A percentile compares a stretch with the other conserved stretches of the same genome.
These are phyloP conservation scores for Vespertilio murinus DNA, from an alignment of 2,797 vertebrate species.

Conservation along the genomic window DNA sequence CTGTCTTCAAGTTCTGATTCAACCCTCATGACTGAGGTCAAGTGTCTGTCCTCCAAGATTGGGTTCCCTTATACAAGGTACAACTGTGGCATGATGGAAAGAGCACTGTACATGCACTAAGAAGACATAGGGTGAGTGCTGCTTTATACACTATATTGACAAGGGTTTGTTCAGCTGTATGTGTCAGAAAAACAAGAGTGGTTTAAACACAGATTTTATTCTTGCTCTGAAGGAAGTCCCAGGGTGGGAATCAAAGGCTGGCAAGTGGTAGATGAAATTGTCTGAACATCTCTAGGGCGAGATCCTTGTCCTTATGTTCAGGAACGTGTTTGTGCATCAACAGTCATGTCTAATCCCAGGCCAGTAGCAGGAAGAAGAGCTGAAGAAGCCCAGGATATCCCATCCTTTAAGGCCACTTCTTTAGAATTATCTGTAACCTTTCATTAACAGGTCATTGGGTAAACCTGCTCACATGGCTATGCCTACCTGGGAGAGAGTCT, in stretches of 20 bases:
- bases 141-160: background rate
- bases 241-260: background rate
- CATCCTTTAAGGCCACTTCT: background rate
- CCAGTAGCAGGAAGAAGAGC: background rate
- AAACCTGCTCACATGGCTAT: background rate
- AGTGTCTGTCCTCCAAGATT: background rate
- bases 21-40: background rate
- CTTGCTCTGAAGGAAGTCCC: background rate
- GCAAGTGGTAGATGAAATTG: background rate
- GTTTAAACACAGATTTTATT: background rate
- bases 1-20: background rate
- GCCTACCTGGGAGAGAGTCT: background rate
- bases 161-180: background rate
- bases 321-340: background rate
- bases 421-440: background rate
- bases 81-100: background rate
- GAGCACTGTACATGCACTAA: fast-evolving
- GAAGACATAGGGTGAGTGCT: background rate
- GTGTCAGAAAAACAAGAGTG: background rate
- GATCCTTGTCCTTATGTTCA: background rate
- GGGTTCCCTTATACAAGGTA: background rate
- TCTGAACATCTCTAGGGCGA: background rate
- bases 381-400: background rate
- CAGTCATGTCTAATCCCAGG: background rate
- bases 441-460: background rate